Percentiles rank a stretch among this genome's conserved stretches.
Evolutionary conservation across 2,888 invertebrate species (phyloP).

Genomic region (Polyommatus icarus): DNA sequence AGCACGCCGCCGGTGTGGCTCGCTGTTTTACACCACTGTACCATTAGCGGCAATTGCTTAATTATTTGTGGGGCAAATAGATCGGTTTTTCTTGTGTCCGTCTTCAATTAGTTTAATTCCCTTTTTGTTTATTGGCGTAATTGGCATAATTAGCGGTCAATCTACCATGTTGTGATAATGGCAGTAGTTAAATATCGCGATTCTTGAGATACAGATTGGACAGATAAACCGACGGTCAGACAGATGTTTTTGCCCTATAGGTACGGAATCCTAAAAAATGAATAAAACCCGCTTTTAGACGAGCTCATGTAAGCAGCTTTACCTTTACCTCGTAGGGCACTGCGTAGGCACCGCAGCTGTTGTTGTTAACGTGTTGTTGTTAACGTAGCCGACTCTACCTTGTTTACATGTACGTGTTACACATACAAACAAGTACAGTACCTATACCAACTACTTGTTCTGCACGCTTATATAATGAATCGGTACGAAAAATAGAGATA

Average conservation of each 20-base stretch:
- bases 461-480: no score
- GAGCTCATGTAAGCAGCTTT: neutral
- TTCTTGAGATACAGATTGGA: no score
- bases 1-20: neutral
- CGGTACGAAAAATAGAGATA: no score
- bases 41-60: slow-evolving; percentile 20
- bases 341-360: neutral
- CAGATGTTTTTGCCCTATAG: neutral
- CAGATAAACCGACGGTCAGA: neutral
- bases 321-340: neutral
- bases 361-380: no score
- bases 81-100: slow-evolving; percentile 16
- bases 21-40: slow-evolving; percentile 1
- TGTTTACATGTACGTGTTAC: neutral
- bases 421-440: neutral
- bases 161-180: neutral
- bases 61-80: slow-evolving; percentile 20
- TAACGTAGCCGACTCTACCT: neutral
- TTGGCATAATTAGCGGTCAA: neutral
- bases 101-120: neutral
- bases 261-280: neutral
- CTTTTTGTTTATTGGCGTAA: neutral
- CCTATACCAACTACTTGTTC: no score
- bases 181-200: no score
- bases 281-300: neutral